Conservation (phyloP, 2,797 vertebrate genomes). For the Lithobates sylvaticus region DNA sequence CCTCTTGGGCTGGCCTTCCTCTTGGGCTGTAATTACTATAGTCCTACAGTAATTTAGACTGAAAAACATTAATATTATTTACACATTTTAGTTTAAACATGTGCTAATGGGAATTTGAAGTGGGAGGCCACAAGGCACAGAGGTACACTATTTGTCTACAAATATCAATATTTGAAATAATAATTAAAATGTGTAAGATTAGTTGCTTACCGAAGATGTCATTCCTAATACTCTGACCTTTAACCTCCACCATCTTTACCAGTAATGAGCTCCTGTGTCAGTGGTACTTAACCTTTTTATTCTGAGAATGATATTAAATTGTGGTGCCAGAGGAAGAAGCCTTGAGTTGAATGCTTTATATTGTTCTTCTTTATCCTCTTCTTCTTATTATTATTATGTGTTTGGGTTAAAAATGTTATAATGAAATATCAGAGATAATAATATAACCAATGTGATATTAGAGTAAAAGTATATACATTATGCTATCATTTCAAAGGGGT, state of each 20-base stretch:
- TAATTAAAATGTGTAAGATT: not conserved
- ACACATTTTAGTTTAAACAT: not conserved
- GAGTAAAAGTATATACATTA: no score
- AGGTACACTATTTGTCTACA: not conserved
- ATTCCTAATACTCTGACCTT: not conserved
- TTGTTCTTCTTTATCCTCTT: no score
- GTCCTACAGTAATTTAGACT: no score
- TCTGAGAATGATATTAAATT: not conserved
- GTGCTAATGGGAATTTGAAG: not conserved
- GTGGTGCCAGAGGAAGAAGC: not conserved
- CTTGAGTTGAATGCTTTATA: not conserved
- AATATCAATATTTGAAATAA: not conserved
- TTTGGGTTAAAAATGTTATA: no score
- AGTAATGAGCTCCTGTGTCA: no score
- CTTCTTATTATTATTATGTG: no score
- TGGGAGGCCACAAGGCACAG: not conserved
- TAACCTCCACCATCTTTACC: not conserved
- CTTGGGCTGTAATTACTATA: not conserved
- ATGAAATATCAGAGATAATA: no score
- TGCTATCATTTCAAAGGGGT: no score
- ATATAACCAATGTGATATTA: no score
- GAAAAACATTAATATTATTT: not conserved
- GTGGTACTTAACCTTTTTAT: not conserved
- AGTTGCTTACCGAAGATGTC: not conserved
- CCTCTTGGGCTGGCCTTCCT: no score